phyloP scores from a whole-genome alignment of 2,888 invertebrate genomes.

The Papilio protenor region DNA sequence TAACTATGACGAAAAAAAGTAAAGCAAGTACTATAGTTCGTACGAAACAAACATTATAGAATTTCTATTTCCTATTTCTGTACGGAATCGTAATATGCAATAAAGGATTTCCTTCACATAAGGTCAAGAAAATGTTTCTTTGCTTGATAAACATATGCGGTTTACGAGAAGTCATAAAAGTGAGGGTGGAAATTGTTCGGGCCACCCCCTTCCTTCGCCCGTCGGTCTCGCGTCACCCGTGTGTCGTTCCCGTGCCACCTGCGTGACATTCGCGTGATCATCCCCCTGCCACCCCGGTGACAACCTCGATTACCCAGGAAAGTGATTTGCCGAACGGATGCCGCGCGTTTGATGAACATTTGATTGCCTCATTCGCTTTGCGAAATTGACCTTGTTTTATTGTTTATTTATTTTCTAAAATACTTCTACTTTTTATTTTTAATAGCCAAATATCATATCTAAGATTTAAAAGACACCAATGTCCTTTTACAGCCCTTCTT shows the following conservation, averaged over 20 bases:
- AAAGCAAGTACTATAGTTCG: background rate
- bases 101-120: constrained; percentile 25
- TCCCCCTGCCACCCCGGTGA: constrained; percentile 17
- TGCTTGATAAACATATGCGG: constrained; percentile 29
- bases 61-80: background rate
- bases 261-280: constrained; percentile 51
- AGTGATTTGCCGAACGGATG: constrained; percentile 33
- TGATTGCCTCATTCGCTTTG: constrained; percentile 2
- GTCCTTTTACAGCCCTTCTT: background rate
- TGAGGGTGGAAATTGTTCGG: constrained; percentile 45
- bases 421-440: background rate
- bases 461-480: background rate
- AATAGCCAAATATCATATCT: background rate
- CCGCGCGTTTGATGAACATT: constrained; percentile 18
- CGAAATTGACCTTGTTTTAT: background rate
- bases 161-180: constrained; percentile 48
- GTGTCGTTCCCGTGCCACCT: constrained; percentile 45
- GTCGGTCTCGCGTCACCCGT: constrained; percentile 45
- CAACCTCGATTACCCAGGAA: constrained; percentile 26
- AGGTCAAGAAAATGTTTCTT: constrained; percentile 28
- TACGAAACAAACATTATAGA: background rate
- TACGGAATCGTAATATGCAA: constrained; percentile 8
- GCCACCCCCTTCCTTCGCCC: constrained; percentile 31
- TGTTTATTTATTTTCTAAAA: background rate
- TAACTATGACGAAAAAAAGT: background rate